phyloP scores from a whole-genome alignment of 2,797 vertebrate species.

The Scleropages formosus region DNA sequence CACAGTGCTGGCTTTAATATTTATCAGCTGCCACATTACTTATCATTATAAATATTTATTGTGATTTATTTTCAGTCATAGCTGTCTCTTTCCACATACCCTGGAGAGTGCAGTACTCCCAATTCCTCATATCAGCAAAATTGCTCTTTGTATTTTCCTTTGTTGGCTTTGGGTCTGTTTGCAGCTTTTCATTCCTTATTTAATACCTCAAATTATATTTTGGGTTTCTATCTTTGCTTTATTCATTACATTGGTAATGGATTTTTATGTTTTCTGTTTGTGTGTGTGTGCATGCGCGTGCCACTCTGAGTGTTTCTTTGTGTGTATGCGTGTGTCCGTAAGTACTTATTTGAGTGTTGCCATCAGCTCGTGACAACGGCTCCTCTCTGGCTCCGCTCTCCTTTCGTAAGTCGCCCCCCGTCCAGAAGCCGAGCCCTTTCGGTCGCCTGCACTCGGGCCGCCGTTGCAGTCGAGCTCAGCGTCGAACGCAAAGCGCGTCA shows the following conservation, averaged over 20 bases:
- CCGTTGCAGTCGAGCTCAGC: too few species aligned
- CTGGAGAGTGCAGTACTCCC: conserved; percentile 50
- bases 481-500: too few species aligned
- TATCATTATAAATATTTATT: conserved; percentile 77
- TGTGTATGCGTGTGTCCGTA: conserved; percentile 3
- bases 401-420: too few species aligned
- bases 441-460: too few species aligned
- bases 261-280: conserved; percentile 40
- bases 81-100: conserved; percentile 44
- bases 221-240: conserved; percentile 43
- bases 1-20: conserved; percentile 61
- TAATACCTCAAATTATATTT: conserved; percentile 51
- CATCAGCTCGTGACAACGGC: not conserved
- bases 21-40: conserved; percentile 63
- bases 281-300: conserved; percentile 6
- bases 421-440: too few species aligned
- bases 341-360: not conserved
- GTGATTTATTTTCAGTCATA: conserved; percentile 67
- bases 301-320: not conserved
- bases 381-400: too few species aligned
- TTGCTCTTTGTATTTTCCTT: conserved; percentile 54
- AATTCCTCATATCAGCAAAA: conserved; percentile 60
- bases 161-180: conserved; percentile 51
- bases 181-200: conserved; percentile 61
- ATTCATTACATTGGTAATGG: conserved; percentile 62